Percentiles rank a stretch among this genome's conserved stretches.
phyloP scores from a whole-genome alignment of 2,113 vertebrate species.

The Ranitomeya variabilis region DNA sequence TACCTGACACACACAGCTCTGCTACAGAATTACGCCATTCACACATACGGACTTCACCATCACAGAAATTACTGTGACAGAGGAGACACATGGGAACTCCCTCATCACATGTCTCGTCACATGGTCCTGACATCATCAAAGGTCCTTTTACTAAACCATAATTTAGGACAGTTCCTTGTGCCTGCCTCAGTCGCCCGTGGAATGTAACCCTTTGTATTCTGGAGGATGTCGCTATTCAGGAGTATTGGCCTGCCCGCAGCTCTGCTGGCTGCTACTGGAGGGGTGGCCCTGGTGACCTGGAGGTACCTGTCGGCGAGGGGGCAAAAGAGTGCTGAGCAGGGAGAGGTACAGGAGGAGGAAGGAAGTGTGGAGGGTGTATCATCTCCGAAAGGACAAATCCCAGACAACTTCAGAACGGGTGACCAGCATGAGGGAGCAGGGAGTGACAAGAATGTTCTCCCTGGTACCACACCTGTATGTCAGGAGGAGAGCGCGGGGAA shows the following conservation, averaged over 20 bases:
- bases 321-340: neutral
- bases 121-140: neutral
- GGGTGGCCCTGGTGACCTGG: conserved; percentile 70
- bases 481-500: neutral
- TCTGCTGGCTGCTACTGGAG: conserved; percentile 68
- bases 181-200: neutral
- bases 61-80: too few relatives aligned
- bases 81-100: too few relatives aligned
- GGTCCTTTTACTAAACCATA: neutral
- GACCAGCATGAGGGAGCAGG: neutral
- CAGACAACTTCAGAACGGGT: neutral
- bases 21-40: too few relatives aligned
- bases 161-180: neutral
- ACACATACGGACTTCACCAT: too few relatives aligned
- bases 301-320: conserved; percentile 58
- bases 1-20: too few relatives aligned
- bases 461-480: neutral
- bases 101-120: neutral
- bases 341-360: neutral
- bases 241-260: conserved; percentile 65
- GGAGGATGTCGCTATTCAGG: conserved; percentile 67
- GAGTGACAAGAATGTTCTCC: neutral
- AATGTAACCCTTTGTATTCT: neutral
- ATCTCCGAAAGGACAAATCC: too few relatives aligned
- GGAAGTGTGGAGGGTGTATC: neutral